A percentile compares a stretch with the other conserved stretches of the same genome.
Evolutionary conservation across 2,888 invertebrate genomes (phyloP).

Genomic region (Brachylomia viminalis): DNA sequence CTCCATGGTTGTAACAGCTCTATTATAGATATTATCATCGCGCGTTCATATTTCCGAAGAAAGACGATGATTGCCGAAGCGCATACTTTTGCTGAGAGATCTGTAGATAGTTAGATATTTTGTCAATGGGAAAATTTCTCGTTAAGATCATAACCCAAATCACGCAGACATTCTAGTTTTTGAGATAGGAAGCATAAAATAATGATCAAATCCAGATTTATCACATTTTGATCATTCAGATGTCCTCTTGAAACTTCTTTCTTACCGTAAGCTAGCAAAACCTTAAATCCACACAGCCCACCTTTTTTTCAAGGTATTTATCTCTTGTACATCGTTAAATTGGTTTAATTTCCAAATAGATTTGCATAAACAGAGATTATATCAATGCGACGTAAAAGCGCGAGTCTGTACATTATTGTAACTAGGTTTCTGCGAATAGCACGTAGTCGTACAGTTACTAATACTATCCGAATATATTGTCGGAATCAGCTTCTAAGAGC

Average conservation of each 20-base stretch:
- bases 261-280: neutral
- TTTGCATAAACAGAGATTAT: neutral
- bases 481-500: neutral
- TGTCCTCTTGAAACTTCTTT: too few species aligned
- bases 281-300: neutral
- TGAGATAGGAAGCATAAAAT: neutral
- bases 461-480: neutral
- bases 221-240: neutral
- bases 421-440: conserved; percentile 14
- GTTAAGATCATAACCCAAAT: neutral
- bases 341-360: conserved; percentile 24
- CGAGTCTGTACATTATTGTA: neutral
- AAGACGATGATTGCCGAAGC: too few species aligned
- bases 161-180: neutral
- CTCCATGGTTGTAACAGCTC: too few species aligned
- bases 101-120: neutral
- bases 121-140: neutral
- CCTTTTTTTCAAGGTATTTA: neutral
- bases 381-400: neutral
- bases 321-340: neutral
- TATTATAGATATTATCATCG: too few species aligned
- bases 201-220: neutral
- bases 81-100: too few species aligned
- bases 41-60: too few species aligned
- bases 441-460: conserved; percentile 1